phyloP scores from a whole-genome alignment of 2,797 vertebrate species.

The Amblyopsis hoosieri region DNA sequence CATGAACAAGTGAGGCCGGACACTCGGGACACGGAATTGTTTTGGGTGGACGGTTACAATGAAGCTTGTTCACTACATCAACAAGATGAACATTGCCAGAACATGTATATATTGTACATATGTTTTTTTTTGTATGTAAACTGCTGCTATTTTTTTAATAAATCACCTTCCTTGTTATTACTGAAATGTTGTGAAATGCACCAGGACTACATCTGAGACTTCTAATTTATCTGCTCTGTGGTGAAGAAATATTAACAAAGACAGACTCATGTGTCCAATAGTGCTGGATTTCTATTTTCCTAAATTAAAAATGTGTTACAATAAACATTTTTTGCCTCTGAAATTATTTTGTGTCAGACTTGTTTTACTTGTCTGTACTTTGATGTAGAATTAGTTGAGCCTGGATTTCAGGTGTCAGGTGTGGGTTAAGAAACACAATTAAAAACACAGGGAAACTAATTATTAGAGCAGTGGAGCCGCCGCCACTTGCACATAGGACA shows the following conservation, averaged over 20 bases:
- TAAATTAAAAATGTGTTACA: slow-evolving; percentile 78
- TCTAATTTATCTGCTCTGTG: slow-evolving; percentile 66
- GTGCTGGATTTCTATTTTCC: slow-evolving; percentile 71
- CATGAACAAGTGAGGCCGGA: slow-evolving; percentile 74
- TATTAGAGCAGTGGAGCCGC: slow-evolving; percentile 2
- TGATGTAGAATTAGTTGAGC: neutral
- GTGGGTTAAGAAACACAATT: slow-evolving; percentile 2
- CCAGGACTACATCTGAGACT: slow-evolving; percentile 50
- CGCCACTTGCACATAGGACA: neutral
- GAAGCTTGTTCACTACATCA: slow-evolving; percentile 19
- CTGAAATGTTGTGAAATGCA: slow-evolving; percentile 51
- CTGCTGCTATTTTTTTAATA: slow-evolving; percentile 72
- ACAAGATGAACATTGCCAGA: slow-evolving; percentile 30
- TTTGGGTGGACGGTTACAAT: slow-evolving; percentile 19
- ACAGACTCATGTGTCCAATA: slow-evolving; percentile 45
- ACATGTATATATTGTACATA: slow-evolving; percentile 72
- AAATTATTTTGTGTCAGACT: slow-evolving; percentile 10
- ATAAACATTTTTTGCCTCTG: slow-evolving; percentile 30
- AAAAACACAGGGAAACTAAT: neutral
- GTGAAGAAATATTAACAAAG: slow-evolving; percentile 47
- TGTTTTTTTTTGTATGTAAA: slow-evolving; percentile 35
- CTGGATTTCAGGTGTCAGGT: neutral
- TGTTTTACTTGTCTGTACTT: neutral
- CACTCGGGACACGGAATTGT: slow-evolving; percentile 25
- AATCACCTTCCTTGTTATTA: slow-evolving; percentile 39